Evolutionary conservation across 2,797 vertebrate species (phyloP).

Genomic region (Phoebastria nigripes): DNA sequence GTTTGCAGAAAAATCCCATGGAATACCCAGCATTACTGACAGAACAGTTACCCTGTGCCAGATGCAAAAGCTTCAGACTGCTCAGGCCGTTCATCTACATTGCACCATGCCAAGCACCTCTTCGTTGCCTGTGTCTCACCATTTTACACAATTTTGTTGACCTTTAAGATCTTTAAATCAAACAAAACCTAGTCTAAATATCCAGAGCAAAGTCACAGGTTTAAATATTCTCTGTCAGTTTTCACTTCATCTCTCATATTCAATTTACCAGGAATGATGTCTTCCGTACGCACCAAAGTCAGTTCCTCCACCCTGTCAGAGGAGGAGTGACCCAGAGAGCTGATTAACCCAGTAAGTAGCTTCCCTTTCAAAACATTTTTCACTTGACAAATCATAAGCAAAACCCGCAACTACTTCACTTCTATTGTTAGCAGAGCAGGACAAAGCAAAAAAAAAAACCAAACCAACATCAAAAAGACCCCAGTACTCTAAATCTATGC

Average conservation of each 20-base stretch:
- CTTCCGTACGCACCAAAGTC: rapidly evolving
- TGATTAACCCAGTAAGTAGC: background rate
- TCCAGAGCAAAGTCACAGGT: background rate
- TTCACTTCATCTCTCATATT: background rate
- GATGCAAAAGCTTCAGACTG: background rate
- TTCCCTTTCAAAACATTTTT: background rate
- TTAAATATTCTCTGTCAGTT: background rate
- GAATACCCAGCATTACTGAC: background rate
- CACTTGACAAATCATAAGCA: background rate
- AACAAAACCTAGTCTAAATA: background rate
- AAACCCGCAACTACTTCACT: background rate
- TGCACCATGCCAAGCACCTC: background rate
- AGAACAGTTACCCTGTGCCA: background rate
- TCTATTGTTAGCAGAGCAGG: background rate
- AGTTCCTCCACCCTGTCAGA: background rate
- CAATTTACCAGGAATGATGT: background rate
- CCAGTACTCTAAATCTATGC: background rate
- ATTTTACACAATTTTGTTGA: background rate
- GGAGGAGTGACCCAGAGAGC: background rate
- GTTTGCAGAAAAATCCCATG: background rate
- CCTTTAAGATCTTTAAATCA: background rate
- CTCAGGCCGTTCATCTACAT: background rate
- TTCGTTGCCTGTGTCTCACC: background rate
- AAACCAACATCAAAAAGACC: background rate
- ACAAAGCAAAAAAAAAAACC: background rate